Evolutionary conservation across 1,140 invertebrate genomes (phyloP).

Genomic region (Temnothorax longispinosus): DNA sequence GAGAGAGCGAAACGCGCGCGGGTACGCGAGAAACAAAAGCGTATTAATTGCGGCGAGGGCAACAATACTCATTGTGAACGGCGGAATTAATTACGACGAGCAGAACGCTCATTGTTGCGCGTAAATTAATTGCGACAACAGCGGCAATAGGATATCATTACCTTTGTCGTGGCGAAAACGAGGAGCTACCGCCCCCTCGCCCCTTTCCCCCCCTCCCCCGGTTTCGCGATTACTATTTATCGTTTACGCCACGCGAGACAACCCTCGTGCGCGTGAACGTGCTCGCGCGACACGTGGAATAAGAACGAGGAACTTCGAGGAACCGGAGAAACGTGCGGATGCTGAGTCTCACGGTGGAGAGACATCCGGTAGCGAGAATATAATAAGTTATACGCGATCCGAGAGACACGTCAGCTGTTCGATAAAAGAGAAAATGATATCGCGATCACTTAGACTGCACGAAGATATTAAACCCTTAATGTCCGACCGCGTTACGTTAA

Average conservation of each 20-base stretch:
- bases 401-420: neutral
- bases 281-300: neutral
- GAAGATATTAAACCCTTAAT: conserved; percentile 9
- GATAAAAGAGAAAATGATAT: neutral
- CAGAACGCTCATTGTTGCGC: conserved; percentile 57
- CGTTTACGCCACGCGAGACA: neutral
- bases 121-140: conserved; percentile 62
- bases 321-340: too few species aligned
- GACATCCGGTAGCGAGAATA: neutral
- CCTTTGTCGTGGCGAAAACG: conserved; percentile 47
- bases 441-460: neutral
- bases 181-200: neutral
- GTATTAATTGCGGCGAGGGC: conserved; percentile 58
- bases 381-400: too few species aligned
- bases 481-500: neutral
- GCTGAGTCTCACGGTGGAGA: neutral
- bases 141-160: conserved; percentile 60
- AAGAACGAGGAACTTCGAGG: neutral
- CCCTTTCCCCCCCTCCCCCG: too few species aligned
- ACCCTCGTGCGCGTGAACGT: neutral
- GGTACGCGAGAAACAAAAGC: conserved; percentile 57
- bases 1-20: conserved; percentile 1
- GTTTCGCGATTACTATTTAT: conserved; percentile 39
- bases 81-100: conserved; percentile 57
- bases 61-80: conserved; percentile 62